A percentile compares a stretch with the other conserved stretches of the same genome.
Conservation (phyloP, 1,140 invertebrate genomes). For the Tribolium castaneum region DNA sequence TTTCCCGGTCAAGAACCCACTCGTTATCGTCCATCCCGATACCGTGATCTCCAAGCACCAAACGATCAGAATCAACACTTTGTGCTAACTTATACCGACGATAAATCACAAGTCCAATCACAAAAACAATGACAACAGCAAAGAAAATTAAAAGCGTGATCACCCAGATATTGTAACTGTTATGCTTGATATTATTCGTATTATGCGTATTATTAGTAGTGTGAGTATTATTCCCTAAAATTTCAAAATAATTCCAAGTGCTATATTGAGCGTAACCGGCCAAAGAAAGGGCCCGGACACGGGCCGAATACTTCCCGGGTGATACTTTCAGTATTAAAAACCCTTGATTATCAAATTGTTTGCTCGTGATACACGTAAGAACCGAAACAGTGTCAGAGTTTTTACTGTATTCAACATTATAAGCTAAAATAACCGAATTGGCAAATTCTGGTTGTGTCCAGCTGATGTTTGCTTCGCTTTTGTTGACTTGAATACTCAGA, state of each 20-base stretch:
- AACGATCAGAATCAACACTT: constrained; percentile 65
- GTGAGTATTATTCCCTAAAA: not conserved
- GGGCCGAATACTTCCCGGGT: constrained; percentile 74
- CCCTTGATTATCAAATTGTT: constrained; percentile 20
- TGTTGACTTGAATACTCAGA: constrained; percentile 57
- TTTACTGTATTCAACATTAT: constrained; percentile 69
- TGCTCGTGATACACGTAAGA: constrained; percentile 38
- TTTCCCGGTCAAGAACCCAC: constrained; percentile 91
- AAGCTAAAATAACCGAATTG: constrained; percentile 73
- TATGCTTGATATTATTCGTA: too few relatives aligned
- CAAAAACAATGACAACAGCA: not conserved
- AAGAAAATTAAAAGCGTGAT: not conserved
- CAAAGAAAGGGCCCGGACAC: constrained; percentile 72
- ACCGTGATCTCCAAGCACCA: constrained; percentile 65
- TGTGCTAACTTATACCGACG: constrained; percentile 46
- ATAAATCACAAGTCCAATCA: constrained; percentile 15
- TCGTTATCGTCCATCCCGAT: constrained; percentile 91
- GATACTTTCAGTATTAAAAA: constrained; percentile 62
- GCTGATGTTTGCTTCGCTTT: constrained; percentile 63
- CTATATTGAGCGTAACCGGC: constrained; percentile 63
- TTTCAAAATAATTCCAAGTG: constrained; percentile 33
- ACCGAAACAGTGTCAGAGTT: constrained; percentile 48
- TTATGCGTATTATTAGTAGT: not conserved
- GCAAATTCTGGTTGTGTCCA: constrained; percentile 73
- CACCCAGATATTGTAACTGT: not conserved